Evolutionary conservation across 2,113 vertebrate species (phyloP).

Genomic region (Xiphias gladius): DNA sequence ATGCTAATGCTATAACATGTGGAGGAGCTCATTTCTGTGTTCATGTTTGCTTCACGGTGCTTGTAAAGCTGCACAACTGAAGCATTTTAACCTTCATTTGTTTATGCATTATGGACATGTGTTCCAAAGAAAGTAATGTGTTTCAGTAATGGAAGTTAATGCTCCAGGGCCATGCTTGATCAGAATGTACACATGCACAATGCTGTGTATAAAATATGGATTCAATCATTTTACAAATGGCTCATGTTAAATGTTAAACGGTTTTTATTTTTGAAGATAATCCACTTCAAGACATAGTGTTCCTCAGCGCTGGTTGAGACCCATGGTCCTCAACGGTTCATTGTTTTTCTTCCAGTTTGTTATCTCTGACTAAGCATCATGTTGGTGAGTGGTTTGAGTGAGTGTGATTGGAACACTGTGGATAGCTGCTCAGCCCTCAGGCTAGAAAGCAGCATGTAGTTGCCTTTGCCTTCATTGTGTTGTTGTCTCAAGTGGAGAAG

Average conservation of each 20-base stretch:
- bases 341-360: slow-evolving; percentile 35
- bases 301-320: background rate
- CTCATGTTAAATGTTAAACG: background rate
- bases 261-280: background rate
- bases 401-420: slow-evolving; percentile 52
- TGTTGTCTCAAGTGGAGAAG: slow-evolving; percentile 2
- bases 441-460: slow-evolving; percentile 35
- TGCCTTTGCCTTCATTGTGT: slow-evolving; percentile 24
- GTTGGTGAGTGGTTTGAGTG: slow-evolving; percentile 43
- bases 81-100: background rate
- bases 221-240: background rate
- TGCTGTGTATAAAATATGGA: background rate
- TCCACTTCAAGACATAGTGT: background rate
- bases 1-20: background rate
- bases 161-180: background rate
- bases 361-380: slow-evolving; percentile 46
- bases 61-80: slow-evolving; percentile 12
- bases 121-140: background rate
- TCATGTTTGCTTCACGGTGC: background rate
- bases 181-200: too few species aligned
- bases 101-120: background rate
- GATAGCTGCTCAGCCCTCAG: slow-evolving; percentile 56
- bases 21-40: background rate
- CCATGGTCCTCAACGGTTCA: background rate
- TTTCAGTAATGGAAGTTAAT: background rate